Conservation (phyloP, 2,113 vertebrate genomes). For the Pseudonaja textilis region DNA sequence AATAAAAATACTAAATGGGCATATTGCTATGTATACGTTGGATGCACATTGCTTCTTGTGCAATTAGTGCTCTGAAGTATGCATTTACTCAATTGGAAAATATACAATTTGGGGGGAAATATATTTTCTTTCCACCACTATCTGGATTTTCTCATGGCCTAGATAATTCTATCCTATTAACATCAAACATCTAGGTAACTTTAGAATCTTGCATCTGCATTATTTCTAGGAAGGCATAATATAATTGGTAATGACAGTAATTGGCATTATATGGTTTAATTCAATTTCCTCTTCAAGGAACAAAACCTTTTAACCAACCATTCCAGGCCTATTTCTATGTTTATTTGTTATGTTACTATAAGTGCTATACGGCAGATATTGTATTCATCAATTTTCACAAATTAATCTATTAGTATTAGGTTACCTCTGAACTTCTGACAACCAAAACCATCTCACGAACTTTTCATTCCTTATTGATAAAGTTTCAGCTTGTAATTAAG, state of each 20-base stretch:
- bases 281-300: slow-evolving; percentile 78
- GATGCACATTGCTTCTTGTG: slow-evolving; percentile 36
- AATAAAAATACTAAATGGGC: slow-evolving; percentile 29
- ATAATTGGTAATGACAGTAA: slow-evolving; percentile 81
- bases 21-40: slow-evolving; percentile 35
- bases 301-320: slow-evolving; percentile 77
- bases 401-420: slow-evolving; percentile 66
- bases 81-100: slow-evolving; percentile 51
- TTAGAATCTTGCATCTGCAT: slow-evolving; percentile 76
- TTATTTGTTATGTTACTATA: slow-evolving; percentile 72
- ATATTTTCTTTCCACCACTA: slow-evolving; percentile 47
- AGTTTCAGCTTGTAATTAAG: slow-evolving; percentile 49
- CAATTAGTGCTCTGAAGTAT: slow-evolving; percentile 41
- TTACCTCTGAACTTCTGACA: slow-evolving; percentile 63
- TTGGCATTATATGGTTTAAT: slow-evolving; percentile 80
- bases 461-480: slow-evolving; percentile 39
- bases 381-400: slow-evolving; percentile 69
- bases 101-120: slow-evolving; percentile 55
- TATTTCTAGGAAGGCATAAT: slow-evolving; percentile 73
- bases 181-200: slow-evolving; percentile 81
- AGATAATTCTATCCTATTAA: slow-evolving; percentile 79
- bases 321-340: slow-evolving; percentile 74
- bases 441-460: slow-evolving; percentile 43
- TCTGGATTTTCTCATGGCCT: slow-evolving; percentile 77
- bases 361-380: slow-evolving; percentile 66